Percentiles rank a stretch among this genome's conserved stretches.
These are phyloP conservation scores for Heterotilapia buettikoferi DNA, from an alignment of 2,113 vertebrate genomes.

Conservation along the genomic window DNA sequence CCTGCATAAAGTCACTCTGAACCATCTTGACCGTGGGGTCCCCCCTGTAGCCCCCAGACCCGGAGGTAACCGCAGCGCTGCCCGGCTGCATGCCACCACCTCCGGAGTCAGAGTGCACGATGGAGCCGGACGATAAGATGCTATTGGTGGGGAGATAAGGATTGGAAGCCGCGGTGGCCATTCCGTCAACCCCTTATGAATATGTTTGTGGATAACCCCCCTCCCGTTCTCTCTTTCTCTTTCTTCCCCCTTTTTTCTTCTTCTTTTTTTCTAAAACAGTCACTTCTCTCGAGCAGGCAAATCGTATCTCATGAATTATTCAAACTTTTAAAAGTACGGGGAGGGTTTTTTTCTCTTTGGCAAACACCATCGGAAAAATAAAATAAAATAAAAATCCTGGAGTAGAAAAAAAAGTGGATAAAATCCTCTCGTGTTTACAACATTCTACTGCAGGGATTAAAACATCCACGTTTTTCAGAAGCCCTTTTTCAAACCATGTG, in stretches of 20 bases:
- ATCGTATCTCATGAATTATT: conserved; percentile 81
- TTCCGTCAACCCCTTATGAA: conserved; percentile 79
- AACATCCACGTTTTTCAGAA: conserved; percentile 57
- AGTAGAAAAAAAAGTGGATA: neutral
- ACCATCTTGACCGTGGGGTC: conserved; percentile 92
- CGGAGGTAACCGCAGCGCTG: conserved; percentile 83
- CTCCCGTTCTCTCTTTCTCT: conserved; percentile 45
- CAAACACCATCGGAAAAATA: conserved; percentile 51
- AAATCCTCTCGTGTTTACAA: conserved; percentile 61
- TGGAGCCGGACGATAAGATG: conserved; percentile 86
- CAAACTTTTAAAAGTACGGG: conserved; percentile 72
- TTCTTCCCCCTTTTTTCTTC: neutral
- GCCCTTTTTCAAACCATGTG: conserved; percentile 61
- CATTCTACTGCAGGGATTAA: conserved; percentile 49
- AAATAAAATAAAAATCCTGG: conserved; percentile 6
- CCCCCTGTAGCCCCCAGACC: conserved; percentile 85
- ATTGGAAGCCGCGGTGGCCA: conserved; percentile 95
- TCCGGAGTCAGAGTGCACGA: conserved; percentile 88
- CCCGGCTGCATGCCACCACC: conserved; percentile 86
- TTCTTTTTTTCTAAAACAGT: conserved; percentile 34
- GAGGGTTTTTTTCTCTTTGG: conserved; percentile 33
- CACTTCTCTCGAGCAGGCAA: conserved; percentile 72
- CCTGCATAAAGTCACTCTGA: conserved; percentile 96
- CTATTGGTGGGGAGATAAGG: conserved; percentile 88
- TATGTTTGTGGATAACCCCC: conserved; percentile 67